Percentiles rank a stretch among this genome's conserved stretches.
These are phyloP conservation scores for Hydrochoerus hydrochaeris DNA, from an alignment of 2,113 vertebrate species.

Conservation along the genomic window DNA sequence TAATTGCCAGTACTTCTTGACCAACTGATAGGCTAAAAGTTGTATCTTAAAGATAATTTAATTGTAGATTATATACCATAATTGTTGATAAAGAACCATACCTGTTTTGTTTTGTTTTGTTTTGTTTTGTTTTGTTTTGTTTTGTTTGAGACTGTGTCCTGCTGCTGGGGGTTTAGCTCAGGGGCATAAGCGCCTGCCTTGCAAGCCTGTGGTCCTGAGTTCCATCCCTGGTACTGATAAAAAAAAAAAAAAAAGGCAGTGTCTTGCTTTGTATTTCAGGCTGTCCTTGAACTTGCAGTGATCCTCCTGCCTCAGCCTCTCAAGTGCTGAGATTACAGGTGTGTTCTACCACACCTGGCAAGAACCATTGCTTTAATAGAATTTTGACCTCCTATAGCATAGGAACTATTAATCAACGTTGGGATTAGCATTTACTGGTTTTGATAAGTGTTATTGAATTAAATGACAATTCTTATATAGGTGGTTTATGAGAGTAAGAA, in stretches of 20 bases:
- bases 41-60: not conserved
- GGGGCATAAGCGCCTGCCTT: too few species aligned
- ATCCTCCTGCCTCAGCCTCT: not conserved
- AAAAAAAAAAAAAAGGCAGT: too few species aligned
- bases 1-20: not conserved
- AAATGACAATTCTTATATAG: constrained; percentile 39
- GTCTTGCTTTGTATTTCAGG: not conserved
- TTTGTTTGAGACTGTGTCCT: not conserved
- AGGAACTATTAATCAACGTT: constrained; percentile 24
- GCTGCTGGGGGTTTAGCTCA: too few species aligned
- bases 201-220: too few species aligned
- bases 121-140: not conserved
- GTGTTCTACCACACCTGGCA: not conserved
- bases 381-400: constrained; percentile 14
- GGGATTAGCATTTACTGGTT: constrained; percentile 34
- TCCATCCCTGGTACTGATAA: too few species aligned
- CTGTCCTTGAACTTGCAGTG: not conserved
- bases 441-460: constrained; percentile 19
- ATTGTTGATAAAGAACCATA: constrained; percentile 39
- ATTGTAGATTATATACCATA: not conserved
- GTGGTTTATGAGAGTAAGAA: not conserved
- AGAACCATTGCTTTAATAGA: constrained; percentile 26
- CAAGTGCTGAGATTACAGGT: not conserved
- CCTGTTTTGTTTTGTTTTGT: not conserved
- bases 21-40: constrained; percentile 15